Base-by-base conservation (phyloP, 2,888 invertebrate genomes). In the Globia sparganii region DNA sequence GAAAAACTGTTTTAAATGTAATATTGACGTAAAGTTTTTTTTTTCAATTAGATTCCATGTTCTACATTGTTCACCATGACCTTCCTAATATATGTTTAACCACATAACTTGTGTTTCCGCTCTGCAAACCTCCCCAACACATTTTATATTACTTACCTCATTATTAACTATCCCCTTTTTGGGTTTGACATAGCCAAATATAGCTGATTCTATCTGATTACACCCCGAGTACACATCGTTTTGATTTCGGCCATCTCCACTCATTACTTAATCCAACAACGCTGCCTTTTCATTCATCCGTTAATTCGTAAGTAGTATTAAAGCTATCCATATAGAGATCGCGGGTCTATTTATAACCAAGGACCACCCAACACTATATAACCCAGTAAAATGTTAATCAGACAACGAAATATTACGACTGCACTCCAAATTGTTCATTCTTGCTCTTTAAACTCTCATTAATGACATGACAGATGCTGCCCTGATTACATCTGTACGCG, bases 401-500 rank as follows among this genome's bases (percentile, higher is more conserved):
- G 83, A 84, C 83, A 76, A 73, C 66, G 59, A 83, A 67, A 73
- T 84, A 84, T 83, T 72, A 73, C 83, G 9, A 61, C 72, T 68
- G 83, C 69, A 65, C 75, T 78, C 66, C 31, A 81, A 85, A 85
- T 86, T 69, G 77, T 84, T 59, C 46, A 73, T 77, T 84, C 81
- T 49, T 80, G 62, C 62, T 80, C 66, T 78, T 85, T 73, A 81
- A 79, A 80, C 62, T 80, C 78, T 86, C 81, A 81, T 85, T 87
- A 86, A 87, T 79, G 87, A 68, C 76, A 85, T 81, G 86, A 86
- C 81, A 73, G 79, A 87, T 77, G 64, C 40, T 72, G 74, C 37
- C 58, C 64, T 65, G 86, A 87, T 85, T 79, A 80, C 73, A 86
- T 87, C 86, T 46, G 72, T 59, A 31, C 53, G 87, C 87, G 86